Percentiles rank a stretch among this genome's conserved stretches.
Conservation (phyloP, 2,888 invertebrate species). For the Adineta ricciae region DNA sequence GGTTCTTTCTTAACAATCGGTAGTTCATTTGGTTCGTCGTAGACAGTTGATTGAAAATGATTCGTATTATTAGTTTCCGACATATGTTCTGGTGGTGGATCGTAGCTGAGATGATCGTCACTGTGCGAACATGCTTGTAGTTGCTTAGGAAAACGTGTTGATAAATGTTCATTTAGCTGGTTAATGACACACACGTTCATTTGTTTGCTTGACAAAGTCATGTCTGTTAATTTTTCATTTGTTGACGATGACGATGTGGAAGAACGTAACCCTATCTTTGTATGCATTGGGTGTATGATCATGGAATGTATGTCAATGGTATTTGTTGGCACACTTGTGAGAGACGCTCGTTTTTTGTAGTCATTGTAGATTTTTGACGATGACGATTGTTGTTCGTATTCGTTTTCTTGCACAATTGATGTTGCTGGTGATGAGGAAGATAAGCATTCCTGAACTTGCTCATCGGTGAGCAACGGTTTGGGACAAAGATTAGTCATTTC, state of each 20-base stretch:
- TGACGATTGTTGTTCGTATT: neutral
- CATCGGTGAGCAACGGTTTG: neutral
- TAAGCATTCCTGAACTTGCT: neutral
- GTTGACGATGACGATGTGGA: neutral
- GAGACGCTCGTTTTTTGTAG: neutral
- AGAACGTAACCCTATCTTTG: neutral
- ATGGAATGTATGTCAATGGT: neutral
- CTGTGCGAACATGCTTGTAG: neutral
- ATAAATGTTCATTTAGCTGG: constrained; percentile 8
- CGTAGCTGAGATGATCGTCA: neutral
- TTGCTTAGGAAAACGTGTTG: neutral
- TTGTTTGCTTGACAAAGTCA: neutral
- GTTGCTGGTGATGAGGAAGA: neutral
- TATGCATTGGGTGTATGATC: neutral
- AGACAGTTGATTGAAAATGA: neutral
- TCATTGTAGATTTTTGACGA: constrained; percentile 3
- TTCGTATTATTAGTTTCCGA: neutral
- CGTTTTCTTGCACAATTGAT: neutral
- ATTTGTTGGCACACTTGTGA: neutral
- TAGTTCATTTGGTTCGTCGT: neutral
- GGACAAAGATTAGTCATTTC: neutral
- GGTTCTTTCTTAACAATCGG: neutral
- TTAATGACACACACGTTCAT: neutral
- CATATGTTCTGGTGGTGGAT: neutral
- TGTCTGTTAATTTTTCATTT: neutral